phyloP scores from a whole-genome alignment of 2,797 vertebrate genomes.

The Manis javanica region DNA sequence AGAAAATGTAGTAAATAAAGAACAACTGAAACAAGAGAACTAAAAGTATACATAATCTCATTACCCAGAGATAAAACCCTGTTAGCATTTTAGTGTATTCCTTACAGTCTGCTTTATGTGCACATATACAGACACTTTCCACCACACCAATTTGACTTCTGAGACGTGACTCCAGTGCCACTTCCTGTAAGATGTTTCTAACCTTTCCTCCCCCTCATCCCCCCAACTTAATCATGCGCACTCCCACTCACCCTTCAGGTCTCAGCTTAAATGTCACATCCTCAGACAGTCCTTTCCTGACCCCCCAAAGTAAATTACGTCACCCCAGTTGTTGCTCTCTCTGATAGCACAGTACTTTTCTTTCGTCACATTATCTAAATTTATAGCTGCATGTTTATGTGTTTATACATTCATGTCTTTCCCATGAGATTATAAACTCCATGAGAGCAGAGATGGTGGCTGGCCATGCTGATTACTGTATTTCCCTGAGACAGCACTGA shows the following conservation, averaged over 20 bases:
- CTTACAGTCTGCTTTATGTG: background rate
- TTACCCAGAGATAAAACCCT: background rate
- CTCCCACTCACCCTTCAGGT: conserved; percentile 48
- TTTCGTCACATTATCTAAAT: background rate
- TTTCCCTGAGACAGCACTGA: background rate
- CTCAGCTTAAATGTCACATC: conserved; percentile 46
- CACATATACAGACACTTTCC: background rate
- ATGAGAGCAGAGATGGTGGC: background rate
- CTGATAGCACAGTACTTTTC: background rate
- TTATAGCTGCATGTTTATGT: background rate
- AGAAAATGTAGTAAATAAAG: background rate
- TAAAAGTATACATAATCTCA: background rate
- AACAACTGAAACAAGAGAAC: conserved; percentile 20
- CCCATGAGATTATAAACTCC: background rate
- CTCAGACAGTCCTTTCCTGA: conserved; percentile 51
- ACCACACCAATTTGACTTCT: background rate
- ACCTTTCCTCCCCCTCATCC: background rate
- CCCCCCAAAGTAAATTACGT: background rate
- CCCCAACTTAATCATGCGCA: conserved; percentile 4
- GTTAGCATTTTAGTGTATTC: background rate
- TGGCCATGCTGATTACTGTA: background rate
- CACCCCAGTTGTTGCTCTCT: background rate
- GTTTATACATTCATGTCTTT: background rate
- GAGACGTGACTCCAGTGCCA: background rate
- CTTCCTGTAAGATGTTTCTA: conserved; percentile 55